Evolutionary conservation across 53 echinoderm and acorn worm genomes (phyloP).

Genomic region (Apostichopus leukothele): DNA sequence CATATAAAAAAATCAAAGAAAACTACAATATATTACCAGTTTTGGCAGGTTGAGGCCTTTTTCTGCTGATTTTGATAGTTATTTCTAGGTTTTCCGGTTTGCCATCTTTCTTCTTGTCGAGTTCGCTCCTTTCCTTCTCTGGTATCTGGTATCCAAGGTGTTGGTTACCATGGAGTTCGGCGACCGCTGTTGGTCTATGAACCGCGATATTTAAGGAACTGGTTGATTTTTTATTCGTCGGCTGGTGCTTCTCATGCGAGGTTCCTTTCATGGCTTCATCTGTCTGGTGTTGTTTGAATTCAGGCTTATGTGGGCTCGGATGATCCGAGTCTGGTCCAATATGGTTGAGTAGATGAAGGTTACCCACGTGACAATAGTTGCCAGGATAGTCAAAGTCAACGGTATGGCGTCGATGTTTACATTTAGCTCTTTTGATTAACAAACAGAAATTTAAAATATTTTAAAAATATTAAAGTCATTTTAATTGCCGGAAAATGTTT

Average conservation of each 20-base stretch:
- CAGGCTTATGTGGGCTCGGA: too few species aligned
- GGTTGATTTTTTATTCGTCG: too few species aligned
- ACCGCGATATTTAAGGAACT: too few species aligned
- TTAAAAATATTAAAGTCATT: neutral
- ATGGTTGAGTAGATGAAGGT: conserved; percentile 17
- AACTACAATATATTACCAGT: neutral
- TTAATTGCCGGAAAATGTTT: neutral
- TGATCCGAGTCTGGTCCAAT: neutral
- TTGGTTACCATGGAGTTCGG: too few species aligned
- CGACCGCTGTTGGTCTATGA: too few species aligned
- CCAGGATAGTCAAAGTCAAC: neutral
- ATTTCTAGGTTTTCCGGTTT: neutral
- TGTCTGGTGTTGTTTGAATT: too few species aligned
- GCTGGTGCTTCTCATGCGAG: too few species aligned
- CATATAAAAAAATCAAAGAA: neutral
- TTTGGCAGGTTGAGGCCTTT: neutral
- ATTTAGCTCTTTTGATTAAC: neutral
- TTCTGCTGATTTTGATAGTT: conserved; percentile 10
- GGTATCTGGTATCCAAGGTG: too few species aligned
- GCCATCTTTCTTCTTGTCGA: neutral
- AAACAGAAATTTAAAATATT: neutral
- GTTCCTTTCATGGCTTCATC: too few species aligned
- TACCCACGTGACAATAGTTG: conserved; percentile 14
- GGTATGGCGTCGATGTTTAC: neutral
- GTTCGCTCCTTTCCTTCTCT: too few species aligned